Conservation (phyloP, 2,113 vertebrate species). For the Equus przewalskii region DNA sequence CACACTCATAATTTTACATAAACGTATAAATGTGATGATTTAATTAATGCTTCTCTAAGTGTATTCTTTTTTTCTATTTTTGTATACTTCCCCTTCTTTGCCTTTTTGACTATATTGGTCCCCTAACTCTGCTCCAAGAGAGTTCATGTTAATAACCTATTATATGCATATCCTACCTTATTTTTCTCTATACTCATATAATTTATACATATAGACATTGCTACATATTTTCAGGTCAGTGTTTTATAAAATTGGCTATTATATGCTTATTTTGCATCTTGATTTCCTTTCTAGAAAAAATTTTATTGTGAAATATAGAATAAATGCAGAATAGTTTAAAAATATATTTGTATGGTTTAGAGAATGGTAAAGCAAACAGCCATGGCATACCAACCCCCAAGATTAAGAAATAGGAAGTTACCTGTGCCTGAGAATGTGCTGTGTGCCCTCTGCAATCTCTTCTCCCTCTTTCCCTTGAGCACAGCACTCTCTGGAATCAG, state of each 20-base stretch:
- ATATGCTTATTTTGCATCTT: background rate
- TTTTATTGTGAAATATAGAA: background rate
- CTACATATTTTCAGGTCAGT: background rate
- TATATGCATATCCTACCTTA: background rate
- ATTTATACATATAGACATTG: background rate
- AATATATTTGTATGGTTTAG: background rate
- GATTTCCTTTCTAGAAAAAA: conserved; percentile 26
- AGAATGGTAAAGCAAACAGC: background rate
- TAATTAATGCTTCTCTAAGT: background rate
- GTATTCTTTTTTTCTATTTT: background rate
- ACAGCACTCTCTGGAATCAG: background rate
- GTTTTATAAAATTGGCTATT: background rate
- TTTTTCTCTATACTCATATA: background rate
- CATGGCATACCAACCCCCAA: background rate
- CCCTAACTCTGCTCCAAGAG: background rate
- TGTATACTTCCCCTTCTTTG: background rate
- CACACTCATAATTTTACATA: background rate
- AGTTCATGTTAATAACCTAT: background rate
- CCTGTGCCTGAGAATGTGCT: background rate
- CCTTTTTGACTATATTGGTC: background rate
- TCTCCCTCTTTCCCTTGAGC: background rate
- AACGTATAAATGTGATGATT: background rate
- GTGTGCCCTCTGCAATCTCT: background rate
- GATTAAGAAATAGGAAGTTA: background rate
- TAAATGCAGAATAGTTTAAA: background rate